Evolutionary conservation across 2,113 vertebrate species (phyloP).

Genomic region (Perccottus glenii): DNA sequence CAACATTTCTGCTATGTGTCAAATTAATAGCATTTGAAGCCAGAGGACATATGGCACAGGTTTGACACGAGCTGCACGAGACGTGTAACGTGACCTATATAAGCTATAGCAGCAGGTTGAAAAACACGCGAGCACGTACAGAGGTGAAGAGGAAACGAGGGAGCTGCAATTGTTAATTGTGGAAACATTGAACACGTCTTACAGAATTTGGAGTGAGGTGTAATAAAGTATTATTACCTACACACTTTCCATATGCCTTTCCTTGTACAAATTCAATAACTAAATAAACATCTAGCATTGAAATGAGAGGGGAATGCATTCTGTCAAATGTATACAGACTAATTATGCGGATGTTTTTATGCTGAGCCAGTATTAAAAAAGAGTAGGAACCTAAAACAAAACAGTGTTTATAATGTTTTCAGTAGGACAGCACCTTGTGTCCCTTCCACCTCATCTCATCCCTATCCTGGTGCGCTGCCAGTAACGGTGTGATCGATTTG

Average conservation of each 20-base stretch:
- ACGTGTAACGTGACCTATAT: slow-evolving; percentile 59
- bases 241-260: too few species aligned
- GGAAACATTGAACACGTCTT: too few species aligned
- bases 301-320: too few species aligned
- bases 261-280: too few species aligned
- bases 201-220: too few species aligned
- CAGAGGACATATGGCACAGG: slow-evolving; percentile 38
- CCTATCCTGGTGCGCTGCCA: slow-evolving; percentile 14
- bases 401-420: background rate
- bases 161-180: background rate
- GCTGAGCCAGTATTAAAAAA: background rate
- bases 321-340: too few species aligned
- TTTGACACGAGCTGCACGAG: slow-evolving; percentile 28
- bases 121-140: slow-evolving; percentile 20
- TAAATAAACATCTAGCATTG: too few species aligned
- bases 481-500: slow-evolving; percentile 41
- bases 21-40: slow-evolving; percentile 42
- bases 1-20: slow-evolving; percentile 34
- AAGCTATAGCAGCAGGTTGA: slow-evolving; percentile 38
- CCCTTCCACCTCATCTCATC: background rate
- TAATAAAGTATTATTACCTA: too few species aligned
- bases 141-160: slow-evolving; percentile 15
- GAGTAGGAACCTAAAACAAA: background rate
- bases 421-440: background rate
- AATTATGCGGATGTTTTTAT: too few species aligned